phyloP scores from a whole-genome alignment of 2,113 vertebrate genomes.

The Otus sunia region DNA sequence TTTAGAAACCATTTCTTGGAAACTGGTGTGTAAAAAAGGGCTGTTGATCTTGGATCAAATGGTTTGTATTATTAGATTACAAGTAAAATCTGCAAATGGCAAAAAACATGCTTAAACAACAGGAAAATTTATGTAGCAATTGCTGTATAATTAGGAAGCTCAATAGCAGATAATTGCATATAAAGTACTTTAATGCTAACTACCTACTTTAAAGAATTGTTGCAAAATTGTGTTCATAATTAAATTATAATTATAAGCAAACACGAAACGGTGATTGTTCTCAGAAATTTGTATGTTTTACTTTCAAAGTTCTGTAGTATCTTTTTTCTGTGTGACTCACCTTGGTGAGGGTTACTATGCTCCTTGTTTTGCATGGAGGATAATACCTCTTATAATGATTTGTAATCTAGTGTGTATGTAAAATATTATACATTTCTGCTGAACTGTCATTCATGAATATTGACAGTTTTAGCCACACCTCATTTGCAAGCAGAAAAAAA shows the following conservation, averaged over 20 bases:
- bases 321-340: background rate
- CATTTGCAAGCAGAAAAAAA: background rate
- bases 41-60: background rate
- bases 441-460: background rate
- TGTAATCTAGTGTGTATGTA: conserved; percentile 13
- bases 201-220: conserved; percentile 62
- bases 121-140: conserved; percentile 49
- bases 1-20: background rate
- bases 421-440: conserved; percentile 30
- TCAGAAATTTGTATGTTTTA: background rate
- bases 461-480: background rate
- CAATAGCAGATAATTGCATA: conserved; percentile 64
- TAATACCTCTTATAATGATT: conserved; percentile 32
- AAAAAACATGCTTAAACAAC: conserved; percentile 60
- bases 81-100: conserved; percentile 22
- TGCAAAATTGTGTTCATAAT: conserved; percentile 60
- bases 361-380: conserved; percentile 40
- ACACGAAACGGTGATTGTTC: conserved; percentile 48
- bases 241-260: conserved; percentile 73
- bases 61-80: conserved; percentile 32
- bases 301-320: background rate
- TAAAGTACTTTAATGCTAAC: conserved; percentile 63
- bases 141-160: conserved; percentile 52
- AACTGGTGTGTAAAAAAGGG: background rate
- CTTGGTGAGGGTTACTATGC: background rate